Evolutionary conservation across 2,888 invertebrate species (phyloP), one percentile per base, ranked within the genome.

Genomic region (Malachius bipustulatus): DNA sequence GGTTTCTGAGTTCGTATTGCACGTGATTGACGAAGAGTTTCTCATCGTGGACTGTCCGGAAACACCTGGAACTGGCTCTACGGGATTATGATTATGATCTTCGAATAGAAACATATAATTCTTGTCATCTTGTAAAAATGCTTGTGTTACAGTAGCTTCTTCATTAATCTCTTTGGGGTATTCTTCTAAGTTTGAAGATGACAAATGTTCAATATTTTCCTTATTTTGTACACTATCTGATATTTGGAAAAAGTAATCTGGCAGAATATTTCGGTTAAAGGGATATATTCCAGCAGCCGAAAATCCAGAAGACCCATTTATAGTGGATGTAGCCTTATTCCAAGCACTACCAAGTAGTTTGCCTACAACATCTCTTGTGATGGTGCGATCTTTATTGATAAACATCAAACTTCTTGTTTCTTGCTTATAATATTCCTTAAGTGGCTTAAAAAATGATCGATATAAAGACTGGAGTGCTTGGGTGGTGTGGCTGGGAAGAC

Each of bases 401-500:
- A 28, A 11, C 29, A 28, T 28, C 29, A 6, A 28, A 11, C 4
- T 8, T 28, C 12, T 9, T 6, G 29, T n/a, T 10, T 28, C 29
- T 6, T 10, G 12, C 12, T 28, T 28, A n/a, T 19, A 19, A n/a
- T 19, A 19, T n/a, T 19, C 24, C 24, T 19, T 19, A 19, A 28
- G 29, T 28, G 29, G 29, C 12, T 8, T 28, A n/a, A 28, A 28
- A 28, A 28, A 28, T 6, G 29, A 28, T 6, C 29, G 4, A 11
- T 28, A 8, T 11, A n/a, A 28, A 11, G 29, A 11, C 29, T 28
- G 11, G n/a, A 28, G 29, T 28, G 29, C 29, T 11, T 11, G 10
- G 4, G 4, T 28, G n/a, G 29, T 28, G 6, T 28, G 29, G 11
- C n/a, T 9, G 12, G 29, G 10, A 10, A 28, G 29, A 28, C 12